phyloP scores from a whole-genome alignment of 2,113 vertebrate genomes.

The Gymnogyps californianus region DNA sequence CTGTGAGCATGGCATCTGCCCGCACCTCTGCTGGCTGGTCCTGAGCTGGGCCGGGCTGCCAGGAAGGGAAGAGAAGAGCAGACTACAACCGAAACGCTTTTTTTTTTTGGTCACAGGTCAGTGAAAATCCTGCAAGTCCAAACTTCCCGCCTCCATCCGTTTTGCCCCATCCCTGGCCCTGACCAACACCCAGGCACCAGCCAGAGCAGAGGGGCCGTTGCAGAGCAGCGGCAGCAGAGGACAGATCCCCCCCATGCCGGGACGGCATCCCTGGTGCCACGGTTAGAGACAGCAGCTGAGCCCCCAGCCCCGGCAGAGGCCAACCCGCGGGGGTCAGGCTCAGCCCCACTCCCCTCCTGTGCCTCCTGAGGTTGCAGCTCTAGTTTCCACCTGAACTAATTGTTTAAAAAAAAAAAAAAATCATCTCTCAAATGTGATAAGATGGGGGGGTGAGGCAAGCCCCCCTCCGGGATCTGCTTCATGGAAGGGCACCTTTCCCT shows the following conservation, averaged over 20 bases:
- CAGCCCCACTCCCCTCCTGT: background rate
- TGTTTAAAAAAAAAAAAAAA: background rate
- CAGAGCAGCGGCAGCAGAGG: background rate
- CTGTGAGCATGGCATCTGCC: background rate
- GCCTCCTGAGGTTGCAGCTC: background rate
- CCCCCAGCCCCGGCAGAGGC: background rate
- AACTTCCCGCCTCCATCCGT: background rate
- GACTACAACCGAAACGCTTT: background rate
- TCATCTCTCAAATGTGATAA: background rate
- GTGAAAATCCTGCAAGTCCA: background rate
- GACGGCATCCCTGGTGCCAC: background rate
- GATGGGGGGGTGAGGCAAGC: background rate
- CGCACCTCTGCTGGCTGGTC: too few species aligned
- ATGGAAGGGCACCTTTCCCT: background rate
- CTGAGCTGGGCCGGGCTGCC: background rate
- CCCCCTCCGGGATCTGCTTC: background rate
- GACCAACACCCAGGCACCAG: background rate
- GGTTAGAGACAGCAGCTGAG: background rate
- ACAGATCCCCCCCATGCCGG: background rate
- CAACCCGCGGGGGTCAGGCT: background rate
- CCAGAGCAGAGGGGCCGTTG: too few species aligned
- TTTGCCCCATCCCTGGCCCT: too few species aligned
- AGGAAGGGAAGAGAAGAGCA: background rate
- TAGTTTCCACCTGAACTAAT: background rate
- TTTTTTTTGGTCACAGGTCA: background rate